Evolutionary conservation across 64 coral and sea anemone species (phyloP).

Genomic region (Cladopsammia gracilis): DNA sequence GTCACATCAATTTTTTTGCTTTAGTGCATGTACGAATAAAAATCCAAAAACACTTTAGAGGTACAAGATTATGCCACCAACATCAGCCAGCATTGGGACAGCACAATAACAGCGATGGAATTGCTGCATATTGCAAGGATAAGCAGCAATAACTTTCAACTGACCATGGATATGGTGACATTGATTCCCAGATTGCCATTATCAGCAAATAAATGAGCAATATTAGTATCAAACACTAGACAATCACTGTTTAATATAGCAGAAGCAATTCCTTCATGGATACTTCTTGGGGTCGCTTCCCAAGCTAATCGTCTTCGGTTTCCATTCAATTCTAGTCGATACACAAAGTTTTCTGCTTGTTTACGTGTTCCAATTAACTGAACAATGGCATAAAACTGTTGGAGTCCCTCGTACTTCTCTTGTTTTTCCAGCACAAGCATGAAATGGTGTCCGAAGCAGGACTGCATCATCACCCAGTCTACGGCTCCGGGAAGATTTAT

Average conservation of each 20-base stretch:
- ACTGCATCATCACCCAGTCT: conserved; percentile 99
- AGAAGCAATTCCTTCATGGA: conserved; percentile 98
- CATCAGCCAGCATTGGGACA: not conserved
- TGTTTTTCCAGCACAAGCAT: conserved; percentile 99
- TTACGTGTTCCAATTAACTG: conserved; percentile 99
- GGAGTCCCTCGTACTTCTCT: conserved; percentile 96
- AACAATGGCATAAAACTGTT: conserved; percentile 99
- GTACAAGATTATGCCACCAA: not conserved
- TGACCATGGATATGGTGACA: conserved; percentile 99
- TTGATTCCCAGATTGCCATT: conserved; percentile 99
- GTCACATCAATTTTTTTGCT: too few species aligned
- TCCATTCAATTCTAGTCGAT: conserved; percentile 97
- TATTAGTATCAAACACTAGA: conserved; percentile 98
- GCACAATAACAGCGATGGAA: too few species aligned
- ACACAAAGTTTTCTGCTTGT: conserved; percentile 98
- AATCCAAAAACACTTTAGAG: not conserved
- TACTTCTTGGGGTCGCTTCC: conserved; percentile 98
- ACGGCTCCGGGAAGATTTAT: conserved; percentile 98
- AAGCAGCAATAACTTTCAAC: conserved; percentile 36
- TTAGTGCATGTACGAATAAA: too few species aligned
- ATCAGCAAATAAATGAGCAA: conserved; percentile 99
- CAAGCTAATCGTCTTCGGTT: conserved; percentile 91
- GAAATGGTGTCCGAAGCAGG: conserved; percentile 98
- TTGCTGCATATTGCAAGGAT: too few species aligned
- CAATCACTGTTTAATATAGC: conserved; percentile 98